Evolutionary conservation across 2,113 vertebrate species (phyloP), one percentile per base, ranked within the genome.

Genomic region (Catharus fuscescens): DNA sequence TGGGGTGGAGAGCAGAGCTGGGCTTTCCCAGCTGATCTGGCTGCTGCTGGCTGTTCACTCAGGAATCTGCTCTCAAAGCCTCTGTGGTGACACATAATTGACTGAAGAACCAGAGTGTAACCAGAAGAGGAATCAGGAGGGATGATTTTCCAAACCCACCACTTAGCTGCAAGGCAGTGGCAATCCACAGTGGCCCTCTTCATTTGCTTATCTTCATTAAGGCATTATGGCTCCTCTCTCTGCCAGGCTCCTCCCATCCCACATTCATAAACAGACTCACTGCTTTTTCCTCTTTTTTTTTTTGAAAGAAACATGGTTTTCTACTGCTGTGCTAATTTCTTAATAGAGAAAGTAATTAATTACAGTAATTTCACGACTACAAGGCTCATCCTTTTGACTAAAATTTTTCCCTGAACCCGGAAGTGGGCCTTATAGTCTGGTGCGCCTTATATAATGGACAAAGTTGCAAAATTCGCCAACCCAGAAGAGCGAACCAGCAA

Each of bases 151-250:
- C 93, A 97, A 97, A 95, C 88, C 95, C 94, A 94, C 69, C 80
- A 86, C 92, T 96, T 92, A 92, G 84, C 72, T 74, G 70, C 9
- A 2, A 90, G 83, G 82, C 90, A 57, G 85, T 84, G 83, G 93
- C 92, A 97, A 84, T 86, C 92, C 92, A 6, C 95, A 93, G 88
- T 93, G 73, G 90, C 82, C 90, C 38, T 93, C 92, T 94, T 92
- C 82, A 95, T 96, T 82, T 93, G 90, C 94, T 96, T 95, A 96
- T 97, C 95, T 97, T 96, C 93, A 95, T 96, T 96, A 96, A 54
- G 77, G 91, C 82, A 93, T 94, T 96, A 95, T 56, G 48, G 92
- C 67, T 83, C 47, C 64, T 34, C 72, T 90, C 80, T 60, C 77
- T 96, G 92, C 90, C 88, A 96, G 80, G n/a, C 79, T 94, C 62